Evolutionary conservation across 2,113 vertebrate genomes (phyloP).

Genomic region (Seriola dumerili): DNA sequence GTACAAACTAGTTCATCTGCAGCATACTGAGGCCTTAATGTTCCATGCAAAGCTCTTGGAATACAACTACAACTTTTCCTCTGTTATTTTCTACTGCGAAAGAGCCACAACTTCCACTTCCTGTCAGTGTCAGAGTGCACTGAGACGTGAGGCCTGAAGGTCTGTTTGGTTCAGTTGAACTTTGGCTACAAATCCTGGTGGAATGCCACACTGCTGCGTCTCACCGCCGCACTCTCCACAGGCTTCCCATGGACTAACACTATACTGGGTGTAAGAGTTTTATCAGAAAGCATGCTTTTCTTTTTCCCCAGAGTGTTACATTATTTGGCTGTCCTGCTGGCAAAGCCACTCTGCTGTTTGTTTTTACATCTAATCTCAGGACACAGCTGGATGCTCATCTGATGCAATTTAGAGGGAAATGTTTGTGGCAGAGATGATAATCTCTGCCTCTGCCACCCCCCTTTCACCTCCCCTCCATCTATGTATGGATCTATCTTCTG

Average conservation of each 20-base stretch:
- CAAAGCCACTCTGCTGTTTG: constrained; percentile 27
- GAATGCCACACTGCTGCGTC: neutral
- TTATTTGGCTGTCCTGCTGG: constrained; percentile 39
- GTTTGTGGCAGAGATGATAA: constrained; percentile 46
- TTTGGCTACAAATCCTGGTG: neutral
- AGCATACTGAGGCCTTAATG: too few species aligned
- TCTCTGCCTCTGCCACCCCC: constrained; percentile 17
- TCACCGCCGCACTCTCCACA: neutral
- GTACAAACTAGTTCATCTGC: too few species aligned
- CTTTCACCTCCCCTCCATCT: neutral
- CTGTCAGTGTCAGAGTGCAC: neutral
- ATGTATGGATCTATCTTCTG: constrained; percentile 38
- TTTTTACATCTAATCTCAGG: constrained; percentile 63
- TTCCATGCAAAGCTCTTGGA: neutral
- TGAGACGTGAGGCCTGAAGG: too few species aligned
- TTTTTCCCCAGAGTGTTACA: constrained; percentile 16
- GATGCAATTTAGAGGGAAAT: constrained; percentile 52
- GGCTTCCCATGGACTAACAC: neutral
- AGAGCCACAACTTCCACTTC: neutral
- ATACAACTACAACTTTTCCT: neutral
- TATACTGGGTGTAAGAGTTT: neutral
- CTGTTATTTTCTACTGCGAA: neutral
- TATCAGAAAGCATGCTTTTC: neutral
- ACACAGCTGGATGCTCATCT: constrained; percentile 53
- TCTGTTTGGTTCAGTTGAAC: neutral